Evolutionary conservation across 1,140 invertebrate species (phyloP).

Genomic region (Drosophila pruinosa): DNA sequence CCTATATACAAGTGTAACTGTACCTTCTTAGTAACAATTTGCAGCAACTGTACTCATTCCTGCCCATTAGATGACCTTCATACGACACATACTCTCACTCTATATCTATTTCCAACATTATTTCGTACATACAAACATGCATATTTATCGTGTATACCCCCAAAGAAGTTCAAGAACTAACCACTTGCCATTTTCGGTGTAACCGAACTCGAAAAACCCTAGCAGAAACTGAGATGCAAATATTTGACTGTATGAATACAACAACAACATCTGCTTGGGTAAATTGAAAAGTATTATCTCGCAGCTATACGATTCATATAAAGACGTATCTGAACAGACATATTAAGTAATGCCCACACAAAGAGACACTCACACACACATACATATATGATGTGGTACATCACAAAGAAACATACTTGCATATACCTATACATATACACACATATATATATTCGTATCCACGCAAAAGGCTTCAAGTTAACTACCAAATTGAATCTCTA

Average conservation of each 20-base stretch:
- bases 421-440: background rate
- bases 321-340: conserved; percentile 75
- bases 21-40: conserved; percentile 76
- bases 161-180: background rate
- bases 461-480: conserved; percentile 49
- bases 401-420: conserved; percentile 15
- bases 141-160: conserved; percentile 1
- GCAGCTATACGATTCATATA: conserved; percentile 41
- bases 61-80: conserved; percentile 79
- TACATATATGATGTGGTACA: conserved; percentile 25
- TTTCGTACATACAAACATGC: background rate
- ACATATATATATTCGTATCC: conserved; percentile 15
- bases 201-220: background rate
- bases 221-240: too few species aligned
- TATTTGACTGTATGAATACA: background rate
- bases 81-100: conserved; percentile 18
- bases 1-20: conserved; percentile 75
- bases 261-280: background rate
- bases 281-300: conserved; percentile 11
- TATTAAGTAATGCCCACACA: conserved; percentile 55
- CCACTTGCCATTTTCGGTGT: background rate
- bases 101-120: background rate
- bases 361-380: conserved; percentile 22
- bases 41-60: conserved; percentile 77
- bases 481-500: conserved; percentile 29